Base-by-base conservation (phyloP, 1,140 invertebrate species). In the Drosophila parabipectinata region DNA sequence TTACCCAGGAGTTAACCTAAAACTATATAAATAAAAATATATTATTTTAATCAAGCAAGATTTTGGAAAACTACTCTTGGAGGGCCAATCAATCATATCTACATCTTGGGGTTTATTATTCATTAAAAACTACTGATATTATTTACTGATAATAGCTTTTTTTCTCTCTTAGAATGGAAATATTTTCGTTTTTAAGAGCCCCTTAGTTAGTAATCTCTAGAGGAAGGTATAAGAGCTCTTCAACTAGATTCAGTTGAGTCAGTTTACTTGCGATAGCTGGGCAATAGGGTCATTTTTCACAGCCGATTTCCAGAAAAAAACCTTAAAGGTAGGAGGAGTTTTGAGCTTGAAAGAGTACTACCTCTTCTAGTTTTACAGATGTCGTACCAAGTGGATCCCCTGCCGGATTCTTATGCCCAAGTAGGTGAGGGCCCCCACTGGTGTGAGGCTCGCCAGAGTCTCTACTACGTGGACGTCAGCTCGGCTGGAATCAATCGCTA, bases 401-500 rank as follows among this genome's bases (percentile, higher is more conserved):
- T 91, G 10, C 88, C 88, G 53, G 71, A 89, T 58, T 89, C 87
- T 0, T 77, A 77, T 41, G 79, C 79, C 12, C 87, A 90, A 34
- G 92, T 94, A 57, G 93, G 92, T 7, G 95, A 96, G 92, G 95
- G 93, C 41, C 96, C 94, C 39, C 94, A 95, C 73, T 97, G 96
- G 96, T 94, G 96, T 90, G 90, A 85, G 18, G 88, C 91, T 7
- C 93, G 92, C 1, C 93, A 95, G 64, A 91, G 93, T 9, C 92
- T 96, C 1, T 95, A 94, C 72, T 96, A 93, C 80, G 95, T 96
- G 1, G 95, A 96, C 76, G 94, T 96, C 50, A 80, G 93, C 26
- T 91, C 84, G 1, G 93, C 94, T 5, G 92, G 92, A 48, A 91
- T 96, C 0, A 92, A 94, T 41, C 93, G 93, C 67, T 94, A 94